Percentiles rank a stretch among this genome's conserved stretches.
Conservation (phyloP, 1,140 invertebrate genomes). For the Listronotus bonariensis region DNA sequence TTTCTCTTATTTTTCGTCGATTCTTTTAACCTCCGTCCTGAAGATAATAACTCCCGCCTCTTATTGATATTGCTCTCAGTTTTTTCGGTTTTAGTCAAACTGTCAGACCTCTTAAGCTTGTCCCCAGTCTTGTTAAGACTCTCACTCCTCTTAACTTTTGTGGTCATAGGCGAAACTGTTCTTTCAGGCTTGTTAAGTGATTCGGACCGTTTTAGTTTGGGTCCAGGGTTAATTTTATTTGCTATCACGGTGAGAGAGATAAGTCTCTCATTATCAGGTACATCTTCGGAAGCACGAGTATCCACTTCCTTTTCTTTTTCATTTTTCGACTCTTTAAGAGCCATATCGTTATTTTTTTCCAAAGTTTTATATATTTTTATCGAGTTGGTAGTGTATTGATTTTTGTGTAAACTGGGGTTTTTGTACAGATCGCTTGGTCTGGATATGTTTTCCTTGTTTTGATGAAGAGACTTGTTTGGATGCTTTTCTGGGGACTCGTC, state of each 20-base stretch:
- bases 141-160: constrained; percentile 62
- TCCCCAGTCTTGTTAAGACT: constrained; percentile 63
- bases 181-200: constrained; percentile 64
- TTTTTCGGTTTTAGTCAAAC: constrained; percentile 79
- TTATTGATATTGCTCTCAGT: constrained; percentile 79
- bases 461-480: constrained; percentile 28
- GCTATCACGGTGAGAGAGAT: constrained; percentile 43
- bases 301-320: constrained; percentile 54
- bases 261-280: constrained; percentile 52
- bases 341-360: constrained; percentile 37
- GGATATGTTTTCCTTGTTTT: constrained; percentile 50
- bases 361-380: constrained; percentile 15
- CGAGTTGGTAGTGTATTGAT: constrained; percentile 40
- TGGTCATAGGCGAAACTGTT: constrained; percentile 56
- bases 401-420: constrained; percentile 55
- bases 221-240: constrained; percentile 43
- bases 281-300: constrained; percentile 47
- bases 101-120: constrained; percentile 66
- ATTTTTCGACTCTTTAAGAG: constrained; percentile 47
- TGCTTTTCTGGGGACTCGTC: constrained; percentile 60
- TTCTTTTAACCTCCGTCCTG: constrained; percentile 57
- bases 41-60: constrained; percentile 65
- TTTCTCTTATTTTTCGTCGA: constrained; percentile 72
- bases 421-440: constrained; percentile 49
- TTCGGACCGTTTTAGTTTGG: constrained; percentile 63